These are phyloP conservation scores for Solenodon paradoxus DNA, from an alignment of 2,113 vertebrate species.

Conservation along the genomic window DNA sequence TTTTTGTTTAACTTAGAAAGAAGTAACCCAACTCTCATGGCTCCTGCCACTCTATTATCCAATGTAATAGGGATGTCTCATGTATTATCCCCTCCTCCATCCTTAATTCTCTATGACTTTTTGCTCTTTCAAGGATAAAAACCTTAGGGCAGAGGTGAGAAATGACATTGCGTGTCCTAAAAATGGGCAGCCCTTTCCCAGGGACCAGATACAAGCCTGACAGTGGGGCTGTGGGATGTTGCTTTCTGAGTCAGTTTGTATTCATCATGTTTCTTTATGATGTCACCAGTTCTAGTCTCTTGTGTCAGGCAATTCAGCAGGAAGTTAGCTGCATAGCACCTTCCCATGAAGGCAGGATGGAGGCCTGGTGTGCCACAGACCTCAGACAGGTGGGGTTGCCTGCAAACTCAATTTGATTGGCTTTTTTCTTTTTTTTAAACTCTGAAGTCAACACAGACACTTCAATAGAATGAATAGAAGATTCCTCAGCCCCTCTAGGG, in stretches of 20 bases:
- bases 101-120: conserved; percentile 17
- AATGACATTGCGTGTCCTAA: neutral
- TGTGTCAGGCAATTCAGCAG: conserved; percentile 20
- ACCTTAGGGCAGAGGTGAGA: neutral
- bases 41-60: neutral
- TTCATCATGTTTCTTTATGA: conserved; percentile 27
- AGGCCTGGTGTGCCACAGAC: conserved; percentile 26
- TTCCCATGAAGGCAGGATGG: conserved; percentile 25
- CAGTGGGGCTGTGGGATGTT: neutral
- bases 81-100: neutral
- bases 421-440: neutral
- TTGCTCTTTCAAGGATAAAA: conserved; percentile 31
- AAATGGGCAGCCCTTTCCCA: neutral
- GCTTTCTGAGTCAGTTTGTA: neutral
- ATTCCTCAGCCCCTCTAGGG: neutral
- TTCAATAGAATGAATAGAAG: neutral
- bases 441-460: neutral
- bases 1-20: conserved; percentile 18
- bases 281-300: neutral
- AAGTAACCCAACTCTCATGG: neutral
- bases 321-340: conserved; percentile 6
- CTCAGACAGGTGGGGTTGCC: conserved; percentile 13
- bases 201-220: neutral
- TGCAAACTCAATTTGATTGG: neutral
- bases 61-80: neutral